A percentile compares a stretch with the other conserved stretches of the same genome.
These are phyloP conservation scores for Gymnopithys bicolor DNA, from an alignment of 2,797 vertebrate genomes.

Conservation along the genomic window DNA sequence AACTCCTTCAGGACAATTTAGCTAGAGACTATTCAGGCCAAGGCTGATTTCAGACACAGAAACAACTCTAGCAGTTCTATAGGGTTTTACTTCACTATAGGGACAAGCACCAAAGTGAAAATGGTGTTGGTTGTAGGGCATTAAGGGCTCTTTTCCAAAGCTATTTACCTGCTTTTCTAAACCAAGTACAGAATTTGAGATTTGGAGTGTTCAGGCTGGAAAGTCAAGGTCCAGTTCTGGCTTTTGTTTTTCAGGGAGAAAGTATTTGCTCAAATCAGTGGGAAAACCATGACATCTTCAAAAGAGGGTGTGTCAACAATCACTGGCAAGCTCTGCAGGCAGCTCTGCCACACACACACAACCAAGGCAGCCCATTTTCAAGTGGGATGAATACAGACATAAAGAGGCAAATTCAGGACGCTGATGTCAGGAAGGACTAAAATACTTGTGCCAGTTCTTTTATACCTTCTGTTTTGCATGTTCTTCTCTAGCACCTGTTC, in stretches of 20 bases:
- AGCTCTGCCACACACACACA: background rate
- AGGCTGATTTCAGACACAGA: background rate
- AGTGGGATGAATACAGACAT: background rate
- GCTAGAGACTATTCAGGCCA: background rate
- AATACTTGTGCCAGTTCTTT: background rate
- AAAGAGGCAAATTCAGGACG: background rate
- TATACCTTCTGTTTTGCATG: background rate
- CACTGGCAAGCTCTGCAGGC: background rate
- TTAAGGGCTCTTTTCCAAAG: background rate
- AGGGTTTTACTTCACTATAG: background rate
- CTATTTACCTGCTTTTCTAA: background rate
- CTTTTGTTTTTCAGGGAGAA: background rate
- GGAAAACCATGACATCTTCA: background rate
- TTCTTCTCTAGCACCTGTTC: background rate
- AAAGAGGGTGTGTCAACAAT: background rate
- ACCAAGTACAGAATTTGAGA: background rate
- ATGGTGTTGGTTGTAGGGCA: background rate
- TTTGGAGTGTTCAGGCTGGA: background rate
- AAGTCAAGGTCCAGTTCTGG: background rate
- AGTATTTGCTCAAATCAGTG: accelerated
- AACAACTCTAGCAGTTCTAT: background rate
- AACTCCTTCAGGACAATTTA: background rate
- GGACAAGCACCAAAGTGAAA: background rate
- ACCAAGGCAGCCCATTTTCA: background rate
- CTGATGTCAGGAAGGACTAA: background rate